phyloP scores from a whole-genome alignment of 2,888 invertebrate genomes.

The Coelinius sp. region DNA sequence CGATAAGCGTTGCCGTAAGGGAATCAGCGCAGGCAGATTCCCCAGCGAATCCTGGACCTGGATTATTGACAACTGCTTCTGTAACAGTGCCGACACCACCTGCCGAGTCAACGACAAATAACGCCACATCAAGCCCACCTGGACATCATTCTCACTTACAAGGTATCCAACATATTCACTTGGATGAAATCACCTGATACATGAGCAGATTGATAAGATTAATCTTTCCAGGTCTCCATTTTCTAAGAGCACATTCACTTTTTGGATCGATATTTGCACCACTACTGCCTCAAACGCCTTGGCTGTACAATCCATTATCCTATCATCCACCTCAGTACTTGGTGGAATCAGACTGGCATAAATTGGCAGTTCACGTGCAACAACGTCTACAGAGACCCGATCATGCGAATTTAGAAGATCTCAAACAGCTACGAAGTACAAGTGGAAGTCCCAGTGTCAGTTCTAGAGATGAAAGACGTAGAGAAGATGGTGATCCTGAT shows the following conservation, averaged over 20 bases:
- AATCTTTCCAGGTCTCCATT: slow-evolving; percentile 61
- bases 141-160: slow-evolving; percentile 67
- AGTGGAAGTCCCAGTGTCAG: slow-evolving; percentile 62
- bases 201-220: neutral
- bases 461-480: slow-evolving; percentile 55
- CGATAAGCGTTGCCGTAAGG: slow-evolving; percentile 66
- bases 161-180: slow-evolving; percentile 53
- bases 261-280: slow-evolving; percentile 69
- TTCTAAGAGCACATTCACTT: slow-evolving; percentile 65
- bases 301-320: slow-evolving; percentile 66
- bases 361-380: slow-evolving; percentile 64
- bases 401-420: slow-evolving; percentile 62
- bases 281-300: slow-evolving; percentile 65
- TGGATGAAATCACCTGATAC: neutral
- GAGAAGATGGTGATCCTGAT: slow-evolving; percentile 42
- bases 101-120: slow-evolving; percentile 58
- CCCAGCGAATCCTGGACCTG: slow-evolving; percentile 63
- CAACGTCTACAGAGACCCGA: slow-evolving; percentile 67
- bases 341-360: slow-evolving; percentile 68
- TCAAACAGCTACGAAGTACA: slow-evolving; percentile 59
- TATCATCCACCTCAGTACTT: slow-evolving; percentile 68
- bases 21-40: slow-evolving; percentile 63
- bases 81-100: slow-evolving; percentile 66
- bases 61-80: slow-evolving; percentile 62
- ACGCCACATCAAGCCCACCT: slow-evolving; percentile 59